Conservation (phyloP, 2,113 vertebrate species). For the Strix aluco region DNA sequence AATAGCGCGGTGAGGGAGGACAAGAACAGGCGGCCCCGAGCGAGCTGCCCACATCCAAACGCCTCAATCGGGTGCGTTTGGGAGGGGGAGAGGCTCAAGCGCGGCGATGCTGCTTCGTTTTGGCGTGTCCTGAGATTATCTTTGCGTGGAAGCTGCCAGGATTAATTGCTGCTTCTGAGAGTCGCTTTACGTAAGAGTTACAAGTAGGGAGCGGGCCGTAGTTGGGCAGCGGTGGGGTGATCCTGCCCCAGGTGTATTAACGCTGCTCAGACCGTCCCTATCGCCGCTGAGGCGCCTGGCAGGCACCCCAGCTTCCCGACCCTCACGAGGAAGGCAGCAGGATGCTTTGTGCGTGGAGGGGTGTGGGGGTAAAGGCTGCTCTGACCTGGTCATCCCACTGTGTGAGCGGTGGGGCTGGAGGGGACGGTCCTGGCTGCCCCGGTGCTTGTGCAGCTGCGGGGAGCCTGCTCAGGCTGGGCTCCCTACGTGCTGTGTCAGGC, state of each 20-base stretch:
- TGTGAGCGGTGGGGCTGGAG: background rate
- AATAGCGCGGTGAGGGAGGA: too few species aligned
- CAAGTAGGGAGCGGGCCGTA: background rate
- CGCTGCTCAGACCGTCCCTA: background rate
- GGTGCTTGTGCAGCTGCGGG: background rate
- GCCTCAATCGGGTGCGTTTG: accelerated
- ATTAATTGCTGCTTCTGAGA: background rate
- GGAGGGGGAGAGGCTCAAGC: background rate
- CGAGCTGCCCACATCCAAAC: background rate
- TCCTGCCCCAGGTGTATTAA: background rate
- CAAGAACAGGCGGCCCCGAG: background rate
- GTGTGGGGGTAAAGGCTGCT: background rate
- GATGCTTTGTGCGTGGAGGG: background rate
- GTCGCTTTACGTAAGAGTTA: background rate
- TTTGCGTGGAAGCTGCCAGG: background rate
- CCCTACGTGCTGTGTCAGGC: background rate
- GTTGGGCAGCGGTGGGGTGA: background rate
- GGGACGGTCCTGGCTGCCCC: background rate
- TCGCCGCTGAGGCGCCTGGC: background rate
- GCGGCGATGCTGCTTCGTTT: background rate
- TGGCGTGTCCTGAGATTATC: background rate
- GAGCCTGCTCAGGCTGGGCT: background rate
- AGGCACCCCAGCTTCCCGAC: background rate
- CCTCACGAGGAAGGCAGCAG: background rate
- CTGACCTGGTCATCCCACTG: accelerated